A percentile compares a stretch with the other conserved stretches of the same genome.
Conservation (phyloP, 2,888 invertebrate species). For the Hirtodrosophila cameraria region DNA sequence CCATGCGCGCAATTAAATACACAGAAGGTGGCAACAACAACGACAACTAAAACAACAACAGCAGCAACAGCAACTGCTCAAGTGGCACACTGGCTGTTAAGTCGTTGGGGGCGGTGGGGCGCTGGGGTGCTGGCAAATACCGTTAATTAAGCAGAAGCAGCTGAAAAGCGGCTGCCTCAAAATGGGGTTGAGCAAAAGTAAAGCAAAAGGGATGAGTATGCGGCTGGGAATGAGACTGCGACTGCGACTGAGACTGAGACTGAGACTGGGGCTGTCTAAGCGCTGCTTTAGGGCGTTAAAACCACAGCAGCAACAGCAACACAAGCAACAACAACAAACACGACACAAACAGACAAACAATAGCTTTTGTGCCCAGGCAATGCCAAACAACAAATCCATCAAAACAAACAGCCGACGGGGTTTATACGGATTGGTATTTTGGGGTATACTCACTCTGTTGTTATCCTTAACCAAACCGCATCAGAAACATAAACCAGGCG, state of each 20-base stretch:
- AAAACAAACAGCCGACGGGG: slow-evolving; percentile 76
- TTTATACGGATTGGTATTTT: slow-evolving; percentile 45
- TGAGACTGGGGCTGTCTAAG: slow-evolving; percentile 35
- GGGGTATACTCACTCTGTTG: slow-evolving; percentile 14
- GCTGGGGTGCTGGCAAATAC: slow-evolving; percentile 55
- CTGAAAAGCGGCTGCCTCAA: slow-evolving; percentile 29
- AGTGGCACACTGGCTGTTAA: slow-evolving; percentile 53
- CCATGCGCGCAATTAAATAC: slow-evolving; percentile 83
- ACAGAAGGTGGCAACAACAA: slow-evolving; percentile 79
- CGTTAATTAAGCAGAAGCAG: slow-evolving; percentile 80
- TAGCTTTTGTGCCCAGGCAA: slow-evolving; percentile 66
- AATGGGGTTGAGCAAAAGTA: slow-evolving; percentile 14
- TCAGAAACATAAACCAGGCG: slow-evolving; percentile 34
- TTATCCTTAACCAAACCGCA: slow-evolving; percentile 35
- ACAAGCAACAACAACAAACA: slow-evolving; percentile 52
- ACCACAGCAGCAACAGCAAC: slow-evolving; percentile 46
- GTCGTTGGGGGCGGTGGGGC: not conserved
- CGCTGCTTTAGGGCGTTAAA: slow-evolving; percentile 48
- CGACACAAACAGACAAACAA: slow-evolving; percentile 78
- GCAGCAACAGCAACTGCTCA: slow-evolving; percentile 54
- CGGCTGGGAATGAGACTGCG: too few species aligned
- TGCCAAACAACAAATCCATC: slow-evolving; percentile 78
- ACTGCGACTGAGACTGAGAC: too few species aligned
- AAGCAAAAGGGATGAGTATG: slow-evolving; percentile 8
- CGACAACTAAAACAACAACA: slow-evolving; percentile 66